These are phyloP conservation scores for Paracyprichromis sp. DNA, from an alignment of 2,113 vertebrate genomes.

Conservation along the genomic window DNA sequence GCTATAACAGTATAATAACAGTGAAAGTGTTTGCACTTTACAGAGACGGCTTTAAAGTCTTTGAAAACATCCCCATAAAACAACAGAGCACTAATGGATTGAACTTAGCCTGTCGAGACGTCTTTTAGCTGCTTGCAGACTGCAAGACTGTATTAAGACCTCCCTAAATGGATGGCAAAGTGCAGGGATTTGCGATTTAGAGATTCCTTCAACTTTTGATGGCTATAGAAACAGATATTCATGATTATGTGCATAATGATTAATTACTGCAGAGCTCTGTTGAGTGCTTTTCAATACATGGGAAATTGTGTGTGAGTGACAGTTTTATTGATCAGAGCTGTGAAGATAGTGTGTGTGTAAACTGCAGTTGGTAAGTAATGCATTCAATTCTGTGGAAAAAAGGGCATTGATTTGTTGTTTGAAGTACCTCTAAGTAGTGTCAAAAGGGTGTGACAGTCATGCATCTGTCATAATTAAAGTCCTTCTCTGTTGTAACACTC, in stretches of 20 bases:
- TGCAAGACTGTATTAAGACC: slow-evolving; percentile 6
- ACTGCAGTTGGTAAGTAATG: neutral
- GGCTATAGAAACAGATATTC: neutral
- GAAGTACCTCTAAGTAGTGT: neutral
- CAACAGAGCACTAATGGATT: slow-evolving; percentile 55
- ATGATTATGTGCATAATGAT: slow-evolving; percentile 40
- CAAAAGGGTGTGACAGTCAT: neutral
- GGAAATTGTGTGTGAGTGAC: slow-evolving; percentile 42
- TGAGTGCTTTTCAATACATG: slow-evolving; percentile 58
- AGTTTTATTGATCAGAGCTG: slow-evolving; percentile 23
- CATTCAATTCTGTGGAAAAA: neutral
- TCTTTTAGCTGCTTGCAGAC: neutral
- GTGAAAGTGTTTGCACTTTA: slow-evolving; percentile 45
- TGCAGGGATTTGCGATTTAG: slow-evolving; percentile 4
- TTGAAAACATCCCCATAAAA: slow-evolving; percentile 39
- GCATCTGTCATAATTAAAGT: neutral
- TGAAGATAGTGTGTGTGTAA: neutral
- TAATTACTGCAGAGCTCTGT: slow-evolving; percentile 6
- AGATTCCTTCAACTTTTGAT: neutral
- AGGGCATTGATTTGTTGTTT: neutral
- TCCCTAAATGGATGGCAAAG: slow-evolving; percentile 23
- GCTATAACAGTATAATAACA: slow-evolving; percentile 15
- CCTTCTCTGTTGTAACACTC: neutral
- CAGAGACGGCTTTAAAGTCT: slow-evolving; percentile 21
- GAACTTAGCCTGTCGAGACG: slow-evolving; percentile 29